Base-by-base conservation (phyloP, 2,888 invertebrate species). In the Criorhina ranunculi region DNA sequence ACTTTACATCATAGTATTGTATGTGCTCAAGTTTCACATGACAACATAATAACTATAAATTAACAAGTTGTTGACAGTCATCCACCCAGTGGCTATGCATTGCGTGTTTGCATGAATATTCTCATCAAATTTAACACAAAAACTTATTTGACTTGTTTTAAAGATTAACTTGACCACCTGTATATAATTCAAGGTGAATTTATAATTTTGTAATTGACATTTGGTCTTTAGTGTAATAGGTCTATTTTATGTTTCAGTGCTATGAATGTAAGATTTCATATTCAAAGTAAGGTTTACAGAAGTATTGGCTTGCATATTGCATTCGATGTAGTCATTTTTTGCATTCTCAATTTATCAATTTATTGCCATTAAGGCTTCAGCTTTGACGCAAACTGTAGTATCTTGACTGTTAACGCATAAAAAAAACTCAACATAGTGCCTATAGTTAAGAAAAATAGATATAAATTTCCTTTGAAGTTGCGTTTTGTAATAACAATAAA, bases 21-120 rank as follows among this genome's bases (percentile, higher is more conserved):
- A 19, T 57, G 57, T 24, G 64, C 62, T 78, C 62, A 62, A 55
- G 29, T 78, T 78, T 62, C 70, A 78, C 46, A 35, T 62, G 77
- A 29, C 46, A 62, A 8, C 42, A 70, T 59, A 51, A 60, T 60
- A 57, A 66, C 55, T 44, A 57, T 53, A 15, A 53, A 15, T 19
- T 37, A 19, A 49, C 37, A 24, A 59, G 51, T 42, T 42, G 51
- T 59, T 67, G 44, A 44, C 37, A 31, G 55, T 11, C 15, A 57
- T 40, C 15, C 15, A 57, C 8, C 49, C n/a, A 33, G 33, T 40
- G 31, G 44, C 6, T 29, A 12, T 15, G 19, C 42, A 44, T 60
- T 69, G 60, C 67, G 67, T 77, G 60, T 15, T 66, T 17, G 17
- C 64, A 53, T 59, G 59, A 49, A 46, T 49, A 29, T 42, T 29